Evolutionary conservation across 2,888 invertebrate genomes (phyloP).

Genomic region (Morpho deidamia): DNA sequence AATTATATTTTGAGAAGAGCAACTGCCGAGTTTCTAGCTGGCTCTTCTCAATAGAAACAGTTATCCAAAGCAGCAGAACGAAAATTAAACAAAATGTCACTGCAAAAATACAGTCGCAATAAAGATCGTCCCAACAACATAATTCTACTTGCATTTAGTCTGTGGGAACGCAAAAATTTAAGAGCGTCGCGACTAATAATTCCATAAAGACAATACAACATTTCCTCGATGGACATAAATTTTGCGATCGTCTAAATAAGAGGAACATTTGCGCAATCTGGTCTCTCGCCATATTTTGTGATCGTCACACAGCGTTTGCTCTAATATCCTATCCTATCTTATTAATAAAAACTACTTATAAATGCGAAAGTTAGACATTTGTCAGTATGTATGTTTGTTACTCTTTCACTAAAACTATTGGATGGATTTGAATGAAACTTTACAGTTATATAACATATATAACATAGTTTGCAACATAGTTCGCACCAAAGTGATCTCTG

Average conservation of each 20-base stretch:
- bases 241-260: conserved; percentile 47
- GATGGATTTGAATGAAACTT: no score
- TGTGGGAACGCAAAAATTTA: conserved; percentile 23
- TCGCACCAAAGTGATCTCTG: no score
- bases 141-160: conserved; percentile 16
- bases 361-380: no score
- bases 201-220: conserved; percentile 33
- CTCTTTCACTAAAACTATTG: no score
- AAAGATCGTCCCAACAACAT: conserved; percentile 27
- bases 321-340: background rate
- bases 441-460: no score
- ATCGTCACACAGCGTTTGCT: background rate
- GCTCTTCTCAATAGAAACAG: no score
- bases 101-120: background rate
- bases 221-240: conserved; percentile 35
- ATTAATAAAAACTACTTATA: background rate
- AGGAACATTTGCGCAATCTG: conserved; percentile 59
- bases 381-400: no score
- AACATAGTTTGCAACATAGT: no score
- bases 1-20: no score
- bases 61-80: no score
- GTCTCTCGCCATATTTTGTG: conserved; percentile 39
- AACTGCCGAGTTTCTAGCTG: no score
- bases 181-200: conserved; percentile 31
- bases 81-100: no score